These are phyloP conservation scores for Brachynemurus nebulosus DNA, from an alignment of 2,888 invertebrate species.

Conservation along the genomic window DNA sequence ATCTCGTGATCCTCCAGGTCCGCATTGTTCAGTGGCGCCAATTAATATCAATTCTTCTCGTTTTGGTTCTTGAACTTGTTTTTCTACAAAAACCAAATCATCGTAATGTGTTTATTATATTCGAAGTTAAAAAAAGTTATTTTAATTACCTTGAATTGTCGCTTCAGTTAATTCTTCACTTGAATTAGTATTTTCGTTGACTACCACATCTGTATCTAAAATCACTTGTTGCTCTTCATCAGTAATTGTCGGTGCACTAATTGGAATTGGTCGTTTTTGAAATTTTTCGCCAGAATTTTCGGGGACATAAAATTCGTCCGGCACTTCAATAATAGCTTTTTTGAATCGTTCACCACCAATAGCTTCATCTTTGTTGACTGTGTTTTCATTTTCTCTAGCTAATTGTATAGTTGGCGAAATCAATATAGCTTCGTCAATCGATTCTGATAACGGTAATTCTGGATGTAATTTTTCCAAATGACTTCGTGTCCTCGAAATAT, in stretches of 20 bases:
- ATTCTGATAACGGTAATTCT: conserved; percentile 12
- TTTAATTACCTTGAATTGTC: no score
- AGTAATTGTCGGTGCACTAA: not conserved
- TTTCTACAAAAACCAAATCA: conserved; percentile 1
- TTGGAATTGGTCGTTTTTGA: not conserved
- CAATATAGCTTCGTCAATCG: conserved; percentile 23
- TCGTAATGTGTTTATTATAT: no score
- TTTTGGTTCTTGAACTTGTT: not conserved
- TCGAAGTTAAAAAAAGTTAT: no score
- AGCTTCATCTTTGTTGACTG: not conserved
- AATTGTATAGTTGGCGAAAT: conserved; percentile 19
- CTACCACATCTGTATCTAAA: not conserved
- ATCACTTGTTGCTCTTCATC: not conserved
- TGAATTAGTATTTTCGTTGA: no score
- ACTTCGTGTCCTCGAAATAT: conserved; percentile 33
- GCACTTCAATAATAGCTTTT: not conserved
- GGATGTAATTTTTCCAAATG: conserved; percentile 24
- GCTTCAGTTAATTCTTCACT: no score
- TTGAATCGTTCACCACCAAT: not conserved
- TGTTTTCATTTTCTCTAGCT: not conserved
- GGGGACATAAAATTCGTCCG: not conserved
- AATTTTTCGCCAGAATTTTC: not conserved
- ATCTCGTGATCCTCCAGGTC: conserved; percentile 55
- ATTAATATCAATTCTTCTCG: conserved; percentile 42
- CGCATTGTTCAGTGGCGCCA: conserved; percentile 54